Evolutionary conservation across 2,888 invertebrate species (phyloP).

Genomic region (Tuta absoluta): DNA sequence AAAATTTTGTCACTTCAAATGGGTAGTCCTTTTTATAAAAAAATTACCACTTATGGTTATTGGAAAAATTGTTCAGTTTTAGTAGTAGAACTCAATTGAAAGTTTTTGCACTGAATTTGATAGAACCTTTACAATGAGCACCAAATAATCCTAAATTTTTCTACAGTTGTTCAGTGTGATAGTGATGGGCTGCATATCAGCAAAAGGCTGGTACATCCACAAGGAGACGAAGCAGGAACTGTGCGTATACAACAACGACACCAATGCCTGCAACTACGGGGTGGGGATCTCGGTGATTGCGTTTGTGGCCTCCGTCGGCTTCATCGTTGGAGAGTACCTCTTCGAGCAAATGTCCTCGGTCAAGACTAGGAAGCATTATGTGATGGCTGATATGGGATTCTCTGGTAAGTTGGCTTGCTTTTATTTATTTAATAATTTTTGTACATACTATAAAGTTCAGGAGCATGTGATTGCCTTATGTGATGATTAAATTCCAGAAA

Average conservation of each 20-base stretch:
- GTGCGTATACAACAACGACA: slow-evolving; percentile 93
- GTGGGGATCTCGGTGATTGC: slow-evolving; percentile 96
- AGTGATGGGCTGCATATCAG: slow-evolving; percentile 97
- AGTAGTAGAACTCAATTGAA: too few species aligned
- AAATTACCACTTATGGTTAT: too few species aligned
- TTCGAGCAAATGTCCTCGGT: slow-evolving; percentile 99
- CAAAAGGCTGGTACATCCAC: slow-evolving; percentile 90
- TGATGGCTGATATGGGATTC: slow-evolving; percentile 94
- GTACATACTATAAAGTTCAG: not conserved
- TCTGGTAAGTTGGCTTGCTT: slow-evolving; percentile 85
- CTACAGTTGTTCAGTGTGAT: slow-evolving; percentile 96
- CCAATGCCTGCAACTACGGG: slow-evolving; percentile 96
- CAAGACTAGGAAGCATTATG: slow-evolving; percentile 97
- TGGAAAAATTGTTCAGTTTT: too few species aligned
- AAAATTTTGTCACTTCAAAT: too few species aligned
- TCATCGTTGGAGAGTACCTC: slow-evolving; percentile 94
- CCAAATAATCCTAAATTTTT: not conserved
- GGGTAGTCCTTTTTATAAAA: too few species aligned
- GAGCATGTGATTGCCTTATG: too few species aligned
- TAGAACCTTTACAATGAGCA: too few species aligned
- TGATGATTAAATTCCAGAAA: too few species aligned
- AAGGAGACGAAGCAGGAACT: slow-evolving; percentile 82
- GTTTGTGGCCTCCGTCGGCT: slow-evolving; percentile 92
- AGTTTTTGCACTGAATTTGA: too few species aligned
- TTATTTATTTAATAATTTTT: not conserved